These are phyloP conservation scores for Motacilla alba DNA, from an alignment of 2,113 vertebrate genomes.

Conservation along the genomic window DNA sequence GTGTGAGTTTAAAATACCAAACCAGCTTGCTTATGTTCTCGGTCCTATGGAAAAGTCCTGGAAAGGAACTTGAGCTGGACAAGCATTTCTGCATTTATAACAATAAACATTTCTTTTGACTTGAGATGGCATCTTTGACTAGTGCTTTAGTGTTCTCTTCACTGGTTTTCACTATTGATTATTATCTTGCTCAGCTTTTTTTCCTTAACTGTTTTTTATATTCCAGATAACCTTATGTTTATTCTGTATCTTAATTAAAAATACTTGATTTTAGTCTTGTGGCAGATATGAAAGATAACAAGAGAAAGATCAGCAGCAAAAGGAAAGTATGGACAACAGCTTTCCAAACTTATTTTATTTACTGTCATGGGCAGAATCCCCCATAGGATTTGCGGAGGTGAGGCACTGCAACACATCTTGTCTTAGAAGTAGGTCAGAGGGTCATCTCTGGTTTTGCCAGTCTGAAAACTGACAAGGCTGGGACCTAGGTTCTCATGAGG, in stretches of 20 bases:
- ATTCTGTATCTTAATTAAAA: background rate
- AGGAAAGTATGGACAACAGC: background rate
- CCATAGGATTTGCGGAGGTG: background rate
- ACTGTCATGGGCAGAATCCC: fast-evolving
- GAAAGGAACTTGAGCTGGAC: background rate
- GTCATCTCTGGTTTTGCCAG: slow-evolving; percentile 68
- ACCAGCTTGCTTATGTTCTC: background rate
- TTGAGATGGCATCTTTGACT: background rate
- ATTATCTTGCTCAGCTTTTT: background rate
- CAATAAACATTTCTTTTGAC: slow-evolving; percentile 27
- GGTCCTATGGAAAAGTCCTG: background rate
- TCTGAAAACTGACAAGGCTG: slow-evolving; percentile 25
- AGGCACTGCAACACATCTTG: background rate
- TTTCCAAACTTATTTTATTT: background rate
- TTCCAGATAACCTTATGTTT: background rate
- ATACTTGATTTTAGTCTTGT: background rate
- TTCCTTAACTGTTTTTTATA: background rate
- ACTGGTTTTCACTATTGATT: background rate
- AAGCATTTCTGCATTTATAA: background rate
- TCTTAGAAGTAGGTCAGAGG: slow-evolving; percentile 71
- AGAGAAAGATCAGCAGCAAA: background rate
- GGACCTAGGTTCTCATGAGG: background rate
- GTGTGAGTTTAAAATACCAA: background rate
- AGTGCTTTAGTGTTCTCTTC: background rate
- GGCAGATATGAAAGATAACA: background rate